phyloP scores from a whole-genome alignment of 2,797 vertebrate species.

The Vireo griseus region DNA sequence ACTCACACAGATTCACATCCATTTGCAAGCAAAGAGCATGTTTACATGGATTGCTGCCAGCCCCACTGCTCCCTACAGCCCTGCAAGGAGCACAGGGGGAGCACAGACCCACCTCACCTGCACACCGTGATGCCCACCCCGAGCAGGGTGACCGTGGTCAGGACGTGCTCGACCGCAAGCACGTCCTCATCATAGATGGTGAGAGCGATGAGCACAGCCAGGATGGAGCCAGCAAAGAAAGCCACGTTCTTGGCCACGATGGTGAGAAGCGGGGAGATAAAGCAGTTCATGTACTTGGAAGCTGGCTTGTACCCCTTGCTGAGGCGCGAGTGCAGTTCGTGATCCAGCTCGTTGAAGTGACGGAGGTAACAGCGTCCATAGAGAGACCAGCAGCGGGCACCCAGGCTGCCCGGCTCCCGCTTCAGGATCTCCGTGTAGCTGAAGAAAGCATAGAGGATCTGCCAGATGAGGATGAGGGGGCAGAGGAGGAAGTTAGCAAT shows the following conservation, averaged over 20 bases:
- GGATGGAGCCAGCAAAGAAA: conserved; percentile 95
- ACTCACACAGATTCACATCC: neutral
- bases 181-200: conserved; percentile 98
- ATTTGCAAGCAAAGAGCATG: neutral
- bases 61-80: neutral
- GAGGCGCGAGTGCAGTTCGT: conserved; percentile 94
- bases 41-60: neutral
- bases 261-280: conserved; percentile 92
- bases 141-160: conserved; percentile 92
- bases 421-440: conserved; percentile 98
- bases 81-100: neutral
- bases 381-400: conserved; percentile 96
- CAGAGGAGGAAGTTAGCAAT: conserved; percentile 95
- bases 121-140: conserved; percentile 93
- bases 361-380: conserved; percentile 96
- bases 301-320: conserved; percentile 96
- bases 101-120: conserved; percentile 77
- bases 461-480: conserved; percentile 97
- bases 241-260: conserved; percentile 95
- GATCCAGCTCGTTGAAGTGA: conserved; percentile 97
- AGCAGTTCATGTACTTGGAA: conserved; percentile 99
- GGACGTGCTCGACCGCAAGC: conserved; percentile 92
- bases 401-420: conserved; percentile 93
- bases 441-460: conserved; percentile 98
- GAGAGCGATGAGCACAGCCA: conserved; percentile 95